Conservation (phyloP, 2,888 invertebrate species). For the Cremastinae sp. region DNA sequence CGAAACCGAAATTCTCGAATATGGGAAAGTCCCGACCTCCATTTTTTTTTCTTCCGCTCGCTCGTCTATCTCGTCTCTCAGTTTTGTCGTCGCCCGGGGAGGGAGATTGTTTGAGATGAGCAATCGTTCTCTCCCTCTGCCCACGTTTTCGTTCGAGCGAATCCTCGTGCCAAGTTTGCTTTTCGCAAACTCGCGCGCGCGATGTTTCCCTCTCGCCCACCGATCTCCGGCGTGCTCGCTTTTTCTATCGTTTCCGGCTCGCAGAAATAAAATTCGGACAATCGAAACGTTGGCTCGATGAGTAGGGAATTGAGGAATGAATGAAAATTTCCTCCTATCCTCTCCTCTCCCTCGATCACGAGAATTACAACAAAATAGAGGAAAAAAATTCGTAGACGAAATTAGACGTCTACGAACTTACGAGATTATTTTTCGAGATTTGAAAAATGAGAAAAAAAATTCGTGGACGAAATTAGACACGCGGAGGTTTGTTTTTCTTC, state of each 20-base stretch:
- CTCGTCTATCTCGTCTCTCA: slow-evolving; percentile 3
- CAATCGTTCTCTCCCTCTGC: slow-evolving; percentile 45
- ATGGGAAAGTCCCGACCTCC: slow-evolving; percentile 43
- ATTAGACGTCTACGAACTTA: no score
- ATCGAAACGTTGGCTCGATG: no score
- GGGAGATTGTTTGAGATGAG: slow-evolving; percentile 56
- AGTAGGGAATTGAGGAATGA: no score
- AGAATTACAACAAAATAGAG: no score
- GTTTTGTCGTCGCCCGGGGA: slow-evolving; percentile 15
- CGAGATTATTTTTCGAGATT: no score
- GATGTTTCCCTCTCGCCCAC: background rate
- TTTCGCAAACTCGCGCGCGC: slow-evolving; percentile 38
- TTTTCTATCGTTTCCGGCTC: slow-evolving; percentile 36
- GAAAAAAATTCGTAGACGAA: no score
- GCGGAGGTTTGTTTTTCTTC: no score
- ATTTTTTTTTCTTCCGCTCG: background rate
- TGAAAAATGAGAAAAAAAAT: no score
- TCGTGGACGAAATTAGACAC: no score
- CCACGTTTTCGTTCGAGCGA: slow-evolving; percentile 38
- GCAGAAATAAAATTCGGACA: background rate
- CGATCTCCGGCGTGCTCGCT: slow-evolving; percentile 9
- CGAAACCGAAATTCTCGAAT: slow-evolving; percentile 24
- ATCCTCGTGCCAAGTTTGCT: slow-evolving; percentile 46
- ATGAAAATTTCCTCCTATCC: no score
- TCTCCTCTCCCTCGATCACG: no score